Conservation (phyloP, 1,140 invertebrate genomes). For the Drosophila subpulchrella region DNA sequence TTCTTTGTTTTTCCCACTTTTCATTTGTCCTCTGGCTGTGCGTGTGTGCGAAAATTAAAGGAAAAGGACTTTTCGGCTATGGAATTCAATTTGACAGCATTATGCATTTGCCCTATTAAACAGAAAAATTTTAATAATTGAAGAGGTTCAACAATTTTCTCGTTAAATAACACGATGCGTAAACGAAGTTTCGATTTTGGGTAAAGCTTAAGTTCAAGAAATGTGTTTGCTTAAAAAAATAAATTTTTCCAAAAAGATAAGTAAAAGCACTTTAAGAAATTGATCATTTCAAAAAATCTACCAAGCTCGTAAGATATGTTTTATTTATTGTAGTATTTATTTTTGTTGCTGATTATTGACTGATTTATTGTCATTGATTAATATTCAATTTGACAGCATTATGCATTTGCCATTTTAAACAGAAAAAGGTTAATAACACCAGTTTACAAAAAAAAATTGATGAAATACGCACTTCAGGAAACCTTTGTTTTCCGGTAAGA, state of each 20-base stretch:
- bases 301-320: too few relatives aligned
- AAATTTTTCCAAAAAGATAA: too few relatives aligned
- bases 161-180: neutral
- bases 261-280: too few relatives aligned
- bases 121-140: conserved; percentile 12
- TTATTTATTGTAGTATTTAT: too few relatives aligned
- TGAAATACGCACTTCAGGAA: too few relatives aligned
- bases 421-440: conserved; percentile 14
- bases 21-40: conserved; percentile 14
- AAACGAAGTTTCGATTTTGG: neutral
- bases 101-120: conserved; percentile 10
- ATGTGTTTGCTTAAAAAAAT: neutral
- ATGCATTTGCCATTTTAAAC: conserved; percentile 5
- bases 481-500: too few relatives aligned
- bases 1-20: conserved; percentile 18
- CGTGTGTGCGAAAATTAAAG: conserved; percentile 7
- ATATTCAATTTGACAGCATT: conserved; percentile 33
- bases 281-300: too few relatives aligned
- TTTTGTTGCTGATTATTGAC: neutral
- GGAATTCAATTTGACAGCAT: conserved; percentile 35
- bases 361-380: neutral
- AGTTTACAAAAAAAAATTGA: too few relatives aligned
- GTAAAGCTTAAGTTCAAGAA: too few relatives aligned
- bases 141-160: conserved; percentile 1
- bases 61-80: conserved; percentile 31